These are phyloP conservation scores for Peromyscus polionotus DNA, from an alignment of 2,113 vertebrate species.

Conservation along the genomic window DNA sequence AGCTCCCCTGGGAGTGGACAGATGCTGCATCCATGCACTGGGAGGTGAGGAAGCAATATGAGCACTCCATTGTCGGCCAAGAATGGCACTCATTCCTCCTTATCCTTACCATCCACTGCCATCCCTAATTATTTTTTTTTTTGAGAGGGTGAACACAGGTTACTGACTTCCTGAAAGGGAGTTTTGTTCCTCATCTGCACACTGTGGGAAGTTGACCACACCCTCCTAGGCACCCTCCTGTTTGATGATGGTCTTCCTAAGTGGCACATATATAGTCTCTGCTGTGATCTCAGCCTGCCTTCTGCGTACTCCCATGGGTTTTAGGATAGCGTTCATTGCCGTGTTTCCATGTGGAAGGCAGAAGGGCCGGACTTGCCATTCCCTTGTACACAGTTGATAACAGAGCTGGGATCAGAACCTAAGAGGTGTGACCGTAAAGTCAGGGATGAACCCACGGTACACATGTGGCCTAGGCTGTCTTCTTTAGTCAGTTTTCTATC, in stretches of 20 bases:
- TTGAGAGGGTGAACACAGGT: neutral
- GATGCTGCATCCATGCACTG: neutral
- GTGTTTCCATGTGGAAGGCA: accelerated
- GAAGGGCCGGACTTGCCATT: neutral
- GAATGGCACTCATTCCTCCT: neutral
- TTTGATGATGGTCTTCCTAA: accelerated
- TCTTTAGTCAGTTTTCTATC: neutral
- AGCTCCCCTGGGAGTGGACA: accelerated
- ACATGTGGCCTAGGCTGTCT: accelerated
- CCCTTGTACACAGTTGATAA: accelerated
- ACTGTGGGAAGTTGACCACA: too few species aligned
- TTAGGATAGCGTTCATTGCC: accelerated
- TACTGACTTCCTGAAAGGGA: neutral
- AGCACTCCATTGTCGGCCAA: neutral
- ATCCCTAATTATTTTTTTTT: neutral
- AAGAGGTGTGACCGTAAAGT: neutral
- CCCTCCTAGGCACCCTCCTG: neutral
- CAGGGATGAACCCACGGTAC: neutral
- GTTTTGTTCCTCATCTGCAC: neutral
- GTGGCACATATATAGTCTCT: accelerated
- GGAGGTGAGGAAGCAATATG: neutral
- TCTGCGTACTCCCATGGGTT: accelerated
- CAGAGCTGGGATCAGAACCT: neutral
- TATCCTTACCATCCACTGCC: neutral
- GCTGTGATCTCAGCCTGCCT: neutral